Percentiles rank a stretch among this genome's conserved stretches.
Evolutionary conservation across 1,140 invertebrate species (phyloP).

Genomic region (Epicauta chinensis): DNA sequence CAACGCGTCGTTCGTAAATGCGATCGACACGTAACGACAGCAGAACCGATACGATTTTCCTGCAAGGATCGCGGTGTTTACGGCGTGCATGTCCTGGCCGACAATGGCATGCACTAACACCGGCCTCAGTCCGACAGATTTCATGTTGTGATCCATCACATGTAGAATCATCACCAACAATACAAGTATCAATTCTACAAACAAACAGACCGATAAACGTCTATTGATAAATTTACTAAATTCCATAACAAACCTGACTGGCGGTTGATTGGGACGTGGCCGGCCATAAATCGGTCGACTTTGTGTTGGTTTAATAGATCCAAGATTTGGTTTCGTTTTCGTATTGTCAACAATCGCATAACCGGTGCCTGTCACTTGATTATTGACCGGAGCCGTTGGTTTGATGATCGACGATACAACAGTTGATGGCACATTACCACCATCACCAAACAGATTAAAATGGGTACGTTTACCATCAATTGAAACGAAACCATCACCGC

Average conservation of each 20-base stretch:
- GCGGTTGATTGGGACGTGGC: slow-evolving; percentile 53
- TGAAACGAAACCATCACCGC: slow-evolving; percentile 81
- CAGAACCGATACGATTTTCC: slow-evolving; percentile 71
- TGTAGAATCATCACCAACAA: slow-evolving; percentile 88
- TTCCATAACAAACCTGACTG: slow-evolving; percentile 43
- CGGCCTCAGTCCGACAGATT: slow-evolving; percentile 77
- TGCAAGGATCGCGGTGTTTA: slow-evolving; percentile 70
- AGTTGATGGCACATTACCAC: slow-evolving; percentile 20
- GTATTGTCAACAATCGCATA: slow-evolving; percentile 17
- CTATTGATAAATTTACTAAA: slow-evolving; percentile 15
- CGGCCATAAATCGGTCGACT: slow-evolving; percentile 49
- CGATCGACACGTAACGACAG: slow-evolving; percentile 76
- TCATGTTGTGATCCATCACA: slow-evolving; percentile 84
- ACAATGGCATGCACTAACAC: slow-evolving; percentile 89
- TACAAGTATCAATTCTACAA: slow-evolving; percentile 85
- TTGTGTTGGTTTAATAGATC: slow-evolving; percentile 38
- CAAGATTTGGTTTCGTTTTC: slow-evolving; percentile 24
- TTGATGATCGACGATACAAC: slow-evolving; percentile 27
- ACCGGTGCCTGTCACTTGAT: slow-evolving; percentile 31
- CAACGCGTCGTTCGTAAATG: slow-evolving; percentile 68
- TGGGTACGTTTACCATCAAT: slow-evolving; percentile 87
- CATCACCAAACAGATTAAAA: slow-evolving; percentile 70
- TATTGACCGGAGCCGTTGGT: slow-evolving; percentile 36
- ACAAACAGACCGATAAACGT: slow-evolving; percentile 5
- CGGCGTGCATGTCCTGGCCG: slow-evolving; percentile 74